Evolutionary conservation across 1,140 invertebrate species (phyloP), one percentile per base, ranked within the genome.

Genomic region (Pseudomyrmex concolor): DNA sequence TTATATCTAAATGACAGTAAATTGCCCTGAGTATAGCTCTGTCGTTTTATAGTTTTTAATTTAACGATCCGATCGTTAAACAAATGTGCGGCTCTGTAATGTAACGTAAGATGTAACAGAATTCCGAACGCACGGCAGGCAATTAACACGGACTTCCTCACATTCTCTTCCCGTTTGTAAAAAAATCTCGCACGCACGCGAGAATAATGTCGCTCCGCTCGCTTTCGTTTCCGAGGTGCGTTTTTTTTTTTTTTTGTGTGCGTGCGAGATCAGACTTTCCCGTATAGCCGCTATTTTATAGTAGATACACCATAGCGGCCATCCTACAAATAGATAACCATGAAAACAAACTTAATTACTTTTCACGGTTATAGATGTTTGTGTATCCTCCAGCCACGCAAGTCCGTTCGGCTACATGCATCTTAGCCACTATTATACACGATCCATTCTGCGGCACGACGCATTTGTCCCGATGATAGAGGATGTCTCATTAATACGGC

Each of bases 401-500:
- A 19, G 55, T 80, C 71, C 19, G 34, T 48, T 15, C 66, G 45
- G 12, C 66, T 60, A 34, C 66, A 45, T 80, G 8, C 34, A 50
- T 71, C 66, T 80, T 71, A 71, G 57, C 10, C 59, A 17, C 51
- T 43, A 59, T 59, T 78, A 78, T 78, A 54, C 55, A 48, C 66
- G 54, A 68, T 15, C 62, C 19, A 71, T 60, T 68, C 43, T 70
- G 73, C 63, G 51, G 34, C 17, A 15, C 59, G 34, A 12, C 54
- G 10, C 34, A 80, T 59, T 71, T 55, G 50, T 70, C 17, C 25
- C 50, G 63, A 48, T 51, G 66, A 70, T 70, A 25, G 25, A 59
- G 43, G 25, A 60, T 80, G 54, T 59, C 54, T 80, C 66, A 55
- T 80, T 80, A 80, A 80, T 71, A 71, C 19, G 55, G 5, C 9